Base-by-base conservation (phyloP, 2,113 vertebrate species). In the Dunckerocampus dactyliophorus region DNA sequence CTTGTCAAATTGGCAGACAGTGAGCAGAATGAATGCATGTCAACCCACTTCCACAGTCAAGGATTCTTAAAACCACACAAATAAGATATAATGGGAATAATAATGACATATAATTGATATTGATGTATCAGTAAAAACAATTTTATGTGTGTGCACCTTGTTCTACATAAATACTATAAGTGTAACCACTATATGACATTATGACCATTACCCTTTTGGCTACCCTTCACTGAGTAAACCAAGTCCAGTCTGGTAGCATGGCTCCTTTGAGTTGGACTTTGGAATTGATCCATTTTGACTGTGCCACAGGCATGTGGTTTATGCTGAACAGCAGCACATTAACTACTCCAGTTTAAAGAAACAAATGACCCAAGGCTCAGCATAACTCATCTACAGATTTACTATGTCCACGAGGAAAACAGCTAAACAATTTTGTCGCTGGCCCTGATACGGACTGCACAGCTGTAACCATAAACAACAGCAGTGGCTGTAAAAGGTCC, bases 331-430 rank as follows among this genome's bases (percentile, higher is more conserved):
- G 57, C 21, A 52, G 13, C 20, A 24, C 37, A 63, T 55, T 66
- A 67, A 58, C 47, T 47, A 17, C 71, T 68, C 60, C 10, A 60
- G 56, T 20, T 53, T 34, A 68, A 28, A 65, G 63, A 48, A 65
- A 63, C 45, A 47, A 67, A 73, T 47, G 55, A 63, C 71, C 72
- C 1, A 31, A 67, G 72, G 72, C 69, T 61, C 22, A 5, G 12
- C 49, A 62, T 9, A 19, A 77, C 48, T 60, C 10, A n/a, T 19
- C 3, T 13, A 43, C 39, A 43, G 28, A 54, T 57, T 65, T 59
- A 67, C 49, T 31, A 31, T 20, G 34, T 59, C 31, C 56, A 43
- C 14, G 11, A 20, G 19, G 17, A 59, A 60, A 71, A 62, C 53
- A 46, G 16, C 28, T 47, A 57, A 71, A 64, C 53, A 39, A n/a